Evolutionary conservation across 2,113 vertebrate species (phyloP).

Genomic region (Amazona vittata): DNA sequence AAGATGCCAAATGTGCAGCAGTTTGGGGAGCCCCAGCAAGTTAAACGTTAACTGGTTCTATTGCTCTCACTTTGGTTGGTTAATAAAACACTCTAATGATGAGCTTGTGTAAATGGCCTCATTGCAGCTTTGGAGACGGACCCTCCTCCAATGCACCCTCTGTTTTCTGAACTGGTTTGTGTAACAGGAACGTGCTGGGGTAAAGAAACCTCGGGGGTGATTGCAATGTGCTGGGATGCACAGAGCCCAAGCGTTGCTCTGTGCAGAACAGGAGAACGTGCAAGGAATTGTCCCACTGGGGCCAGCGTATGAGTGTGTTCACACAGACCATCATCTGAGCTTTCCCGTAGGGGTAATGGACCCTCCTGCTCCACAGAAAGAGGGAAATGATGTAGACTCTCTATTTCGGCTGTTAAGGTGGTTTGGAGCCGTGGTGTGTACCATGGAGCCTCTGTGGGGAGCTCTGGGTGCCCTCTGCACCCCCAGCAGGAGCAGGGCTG

Average conservation of each 20-base stretch:
- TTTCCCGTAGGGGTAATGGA: background rate
- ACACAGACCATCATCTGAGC: background rate
- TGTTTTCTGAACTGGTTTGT: background rate
- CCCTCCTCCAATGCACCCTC: background rate
- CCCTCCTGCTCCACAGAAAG: background rate
- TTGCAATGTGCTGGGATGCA: background rate
- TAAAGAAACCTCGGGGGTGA: background rate
- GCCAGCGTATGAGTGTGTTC: background rate
- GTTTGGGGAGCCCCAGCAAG: background rate
- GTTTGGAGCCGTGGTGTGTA: no score
- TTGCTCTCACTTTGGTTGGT: background rate
- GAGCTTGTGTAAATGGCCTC: background rate
- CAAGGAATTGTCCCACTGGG: background rate
- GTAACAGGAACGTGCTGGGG: background rate
- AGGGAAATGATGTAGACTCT: background rate
- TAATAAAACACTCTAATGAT: conserved; percentile 28
- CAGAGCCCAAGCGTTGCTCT: background rate
- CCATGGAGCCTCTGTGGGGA: background rate
- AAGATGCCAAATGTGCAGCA: background rate
- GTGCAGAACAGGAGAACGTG: background rate
- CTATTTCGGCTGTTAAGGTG: background rate
- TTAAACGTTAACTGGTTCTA: background rate
- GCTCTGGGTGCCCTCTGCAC: accelerated
- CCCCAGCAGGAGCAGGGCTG: background rate
- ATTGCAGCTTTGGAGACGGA: background rate